Evolutionary conservation across 2,113 vertebrate species (phyloP), one percentile per base, ranked within the genome.

Genomic region (Pipa parva): DNA sequence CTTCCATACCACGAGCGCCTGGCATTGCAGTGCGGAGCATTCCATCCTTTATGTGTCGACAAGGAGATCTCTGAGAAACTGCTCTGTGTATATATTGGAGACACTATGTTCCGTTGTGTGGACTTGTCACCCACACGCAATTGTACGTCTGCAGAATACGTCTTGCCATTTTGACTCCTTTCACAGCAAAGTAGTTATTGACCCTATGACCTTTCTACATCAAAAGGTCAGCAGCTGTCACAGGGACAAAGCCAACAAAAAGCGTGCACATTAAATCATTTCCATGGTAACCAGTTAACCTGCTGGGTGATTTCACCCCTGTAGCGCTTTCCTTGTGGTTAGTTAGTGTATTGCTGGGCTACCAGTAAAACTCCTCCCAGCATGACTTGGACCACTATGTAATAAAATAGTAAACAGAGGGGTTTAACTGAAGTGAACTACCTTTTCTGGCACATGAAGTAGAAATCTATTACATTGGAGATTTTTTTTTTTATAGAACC

Each of bases 211-310:
- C 55, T 48, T 42, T 8, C 42, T 31, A 48, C 26, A 24, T 15
- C 25, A 48, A 55, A 66, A 67, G 63, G 63, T 67, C 63, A 67
- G 28, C 63, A 67, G 63, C 63, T 67, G 63, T 59, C 63, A 59
- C 54, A 49, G 26, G 55, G 54, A 50, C 55, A 67, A 67, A 67
- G 29, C 22, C 54, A 13, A 26, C 11, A 48, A 57, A 28, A 31
- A 49, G 46, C 2, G 26, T 46, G 1, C 21, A 22, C 21, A 15
- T 26, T 28, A 24, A 56, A 28, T 11, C 42, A 48, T 59, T 22
- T 25, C 55, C 45, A 67, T 67, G 46, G 63, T 10, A 10, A 67
- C 55, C 33, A 20, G 9, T 18, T 31, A 39, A 31, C 61, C 61
- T 20, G 46, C 59, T 27, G 45, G 31, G 42, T 39, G 24, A 27